These are phyloP conservation scores for Amblyjoppa proteus DNA, from an alignment of 2,888 invertebrate species.

Conservation along the genomic window DNA sequence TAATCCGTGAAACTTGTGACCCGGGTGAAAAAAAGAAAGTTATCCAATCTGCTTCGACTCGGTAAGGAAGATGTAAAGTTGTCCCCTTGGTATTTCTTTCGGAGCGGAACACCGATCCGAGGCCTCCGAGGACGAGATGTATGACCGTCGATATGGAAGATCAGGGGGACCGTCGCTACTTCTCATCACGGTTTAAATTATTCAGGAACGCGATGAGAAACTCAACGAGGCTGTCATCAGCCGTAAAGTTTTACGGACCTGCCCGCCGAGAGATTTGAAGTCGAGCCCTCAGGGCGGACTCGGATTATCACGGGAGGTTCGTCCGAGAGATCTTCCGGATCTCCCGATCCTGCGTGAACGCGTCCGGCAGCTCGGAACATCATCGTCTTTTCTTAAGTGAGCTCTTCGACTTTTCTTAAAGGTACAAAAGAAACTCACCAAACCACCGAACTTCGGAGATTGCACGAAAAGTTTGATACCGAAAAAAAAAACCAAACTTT, in stretches of 20 bases:
- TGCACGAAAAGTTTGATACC: neutral
- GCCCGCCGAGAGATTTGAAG: conserved; percentile 35
- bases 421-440: neutral
- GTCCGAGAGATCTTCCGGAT: conserved; percentile 21
- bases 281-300: conserved; percentile 29
- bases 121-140: neutral
- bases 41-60: neutral
- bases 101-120: conserved; percentile 9
- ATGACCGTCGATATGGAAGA: conserved; percentile 31
- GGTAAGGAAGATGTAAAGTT: neutral
- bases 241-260: conserved; percentile 63
- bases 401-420: conserved; percentile 30
- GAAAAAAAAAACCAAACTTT: neutral
- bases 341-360: conserved; percentile 15
- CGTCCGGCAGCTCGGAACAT: conserved; percentile 32
- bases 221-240: conserved; percentile 58
- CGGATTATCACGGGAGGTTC: conserved; percentile 51
- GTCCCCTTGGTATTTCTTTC: conserved; percentile 10
- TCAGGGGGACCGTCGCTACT: conserved; percentile 40
- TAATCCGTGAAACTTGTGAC: neutral
- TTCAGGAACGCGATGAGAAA: conserved; percentile 71
- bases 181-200: conserved; percentile 68
- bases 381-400: conserved; percentile 41
- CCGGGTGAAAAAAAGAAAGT: neutral
- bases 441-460: neutral